These are phyloP conservation scores for Lasioglossum marginatum DNA, from an alignment of 2,888 invertebrate genomes.

Conservation along the genomic window DNA sequence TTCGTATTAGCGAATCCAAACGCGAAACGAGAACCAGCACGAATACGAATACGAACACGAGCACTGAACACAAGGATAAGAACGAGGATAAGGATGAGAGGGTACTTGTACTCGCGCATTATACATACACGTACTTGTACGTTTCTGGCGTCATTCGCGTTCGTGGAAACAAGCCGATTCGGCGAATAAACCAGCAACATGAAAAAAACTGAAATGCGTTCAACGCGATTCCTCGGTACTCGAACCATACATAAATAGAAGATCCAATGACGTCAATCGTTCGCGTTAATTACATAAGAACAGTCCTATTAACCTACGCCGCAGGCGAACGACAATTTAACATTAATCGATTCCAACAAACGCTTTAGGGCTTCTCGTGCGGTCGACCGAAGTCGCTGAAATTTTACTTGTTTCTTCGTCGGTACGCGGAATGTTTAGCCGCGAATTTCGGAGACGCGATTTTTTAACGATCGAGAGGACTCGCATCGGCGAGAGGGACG, in stretches of 20 bases:
- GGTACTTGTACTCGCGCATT: background rate
- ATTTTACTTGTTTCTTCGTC: background rate
- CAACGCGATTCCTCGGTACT: conserved; percentile 33
- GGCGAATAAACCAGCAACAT: background rate
- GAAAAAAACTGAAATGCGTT: conserved; percentile 33
- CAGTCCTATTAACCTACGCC: conserved; percentile 76
- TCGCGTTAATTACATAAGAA: conserved; percentile 77
- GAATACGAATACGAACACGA: background rate
- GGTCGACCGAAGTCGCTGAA: background rate
- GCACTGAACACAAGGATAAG: background rate
- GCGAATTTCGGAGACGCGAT: background rate
- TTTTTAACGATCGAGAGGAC: background rate
- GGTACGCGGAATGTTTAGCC: background rate
- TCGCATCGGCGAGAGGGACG: background rate
- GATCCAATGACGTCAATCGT: conserved; percentile 79
- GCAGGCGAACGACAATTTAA: conserved; percentile 71
- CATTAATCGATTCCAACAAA: conserved; percentile 75
- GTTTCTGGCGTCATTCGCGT: conserved; percentile 33
- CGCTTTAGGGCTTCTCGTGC: background rate
- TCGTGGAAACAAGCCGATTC: conserved; percentile 45
- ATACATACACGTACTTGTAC: background rate
- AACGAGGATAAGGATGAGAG: background rate
- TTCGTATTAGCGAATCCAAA: background rate
- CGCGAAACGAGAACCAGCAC: background rate
- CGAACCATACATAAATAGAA: conserved; percentile 63